Evolutionary conservation across 1,140 invertebrate genomes (phyloP).

Genomic region (Drosophila pruinosa): DNA sequence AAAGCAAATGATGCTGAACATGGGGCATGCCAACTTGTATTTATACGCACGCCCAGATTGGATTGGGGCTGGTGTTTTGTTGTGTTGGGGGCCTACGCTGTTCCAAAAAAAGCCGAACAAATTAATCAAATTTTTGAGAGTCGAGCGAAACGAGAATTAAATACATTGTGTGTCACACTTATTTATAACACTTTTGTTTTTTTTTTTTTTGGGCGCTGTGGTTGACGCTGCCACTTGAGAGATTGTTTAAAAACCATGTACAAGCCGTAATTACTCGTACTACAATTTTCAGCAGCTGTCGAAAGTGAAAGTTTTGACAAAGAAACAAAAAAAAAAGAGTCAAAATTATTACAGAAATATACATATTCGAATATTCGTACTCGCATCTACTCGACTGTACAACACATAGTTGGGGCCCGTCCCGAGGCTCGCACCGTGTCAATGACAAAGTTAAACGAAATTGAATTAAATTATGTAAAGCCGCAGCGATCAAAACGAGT

Average conservation of each 20-base stretch:
- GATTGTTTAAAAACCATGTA: constrained; percentile 2
- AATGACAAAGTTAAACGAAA: constrained; percentile 43
- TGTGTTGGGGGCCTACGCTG: not conserved
- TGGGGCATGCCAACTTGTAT: constrained; percentile 1
- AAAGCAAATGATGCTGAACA: not conserved
- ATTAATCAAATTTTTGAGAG: constrained; percentile 9
- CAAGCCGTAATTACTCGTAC: constrained; percentile 20
- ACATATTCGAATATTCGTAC: too few relatives aligned
- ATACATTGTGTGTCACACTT: constrained; percentile 3
- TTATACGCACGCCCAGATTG: not conserved
- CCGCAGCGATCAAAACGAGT: constrained; percentile 10
- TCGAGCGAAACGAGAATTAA: not conserved
- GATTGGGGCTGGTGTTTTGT: not conserved
- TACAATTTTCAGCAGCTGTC: constrained; percentile 11
- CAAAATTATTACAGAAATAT: constrained; percentile 12
- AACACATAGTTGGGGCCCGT: not conserved
- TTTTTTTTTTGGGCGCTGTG: not conserved
- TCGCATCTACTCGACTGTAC: not conserved
- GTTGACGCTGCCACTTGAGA: not conserved
- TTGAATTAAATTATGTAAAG: constrained; percentile 47
- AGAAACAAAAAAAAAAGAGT: constrained; percentile 19
- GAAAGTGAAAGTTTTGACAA: constrained; percentile 50
- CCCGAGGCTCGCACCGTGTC: constrained; percentile 15
- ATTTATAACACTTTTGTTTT: constrained; percentile 16
- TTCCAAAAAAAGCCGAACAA: not conserved